Conservation (phyloP, 2,888 invertebrate genomes). For the Teinopalpus imperialis region DNA sequence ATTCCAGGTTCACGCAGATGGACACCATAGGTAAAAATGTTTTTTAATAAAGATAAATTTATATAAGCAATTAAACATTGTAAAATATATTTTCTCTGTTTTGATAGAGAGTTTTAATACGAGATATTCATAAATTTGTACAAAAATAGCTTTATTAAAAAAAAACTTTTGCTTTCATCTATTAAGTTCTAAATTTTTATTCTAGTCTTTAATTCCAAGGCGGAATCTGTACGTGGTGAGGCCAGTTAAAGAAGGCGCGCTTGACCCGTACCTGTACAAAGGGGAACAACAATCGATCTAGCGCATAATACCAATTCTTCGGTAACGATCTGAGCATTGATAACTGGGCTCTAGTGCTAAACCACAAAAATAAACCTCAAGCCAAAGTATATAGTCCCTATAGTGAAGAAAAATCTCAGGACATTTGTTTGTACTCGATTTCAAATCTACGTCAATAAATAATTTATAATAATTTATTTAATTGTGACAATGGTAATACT, state of each 20-base stretch:
- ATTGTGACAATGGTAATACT: constrained; percentile 68
- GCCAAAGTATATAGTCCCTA: constrained; percentile 72
- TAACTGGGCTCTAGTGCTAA: constrained; percentile 38
- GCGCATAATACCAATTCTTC: constrained; percentile 43
- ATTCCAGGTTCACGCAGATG: constrained; percentile 86
- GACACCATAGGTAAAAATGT: constrained; percentile 81
- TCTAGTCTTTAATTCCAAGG: constrained; percentile 82
- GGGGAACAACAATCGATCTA: constrained; percentile 69
- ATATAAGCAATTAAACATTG: no score
- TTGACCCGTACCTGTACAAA: constrained; percentile 83
- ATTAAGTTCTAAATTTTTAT: constrained; percentile 51
- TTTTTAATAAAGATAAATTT: neutral
- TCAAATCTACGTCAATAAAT: constrained; percentile 77
- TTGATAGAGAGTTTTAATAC: no score
- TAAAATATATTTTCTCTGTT: no score
- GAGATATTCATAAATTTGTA: no score
- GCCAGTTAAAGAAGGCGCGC: constrained; percentile 76
- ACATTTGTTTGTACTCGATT: constrained; percentile 59
- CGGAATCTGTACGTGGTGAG: constrained; percentile 84
- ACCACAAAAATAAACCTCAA: constrained; percentile 66
- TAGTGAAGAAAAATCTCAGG: constrained; percentile 55
- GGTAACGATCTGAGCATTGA: constrained; percentile 30
- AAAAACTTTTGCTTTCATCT: no score
- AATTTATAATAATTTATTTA: constrained; percentile 79
- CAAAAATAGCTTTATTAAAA: no score